Evolutionary conservation across 2,888 invertebrate genomes (phyloP).

Genomic region (Ommatoiulus sabulosus): DNA sequence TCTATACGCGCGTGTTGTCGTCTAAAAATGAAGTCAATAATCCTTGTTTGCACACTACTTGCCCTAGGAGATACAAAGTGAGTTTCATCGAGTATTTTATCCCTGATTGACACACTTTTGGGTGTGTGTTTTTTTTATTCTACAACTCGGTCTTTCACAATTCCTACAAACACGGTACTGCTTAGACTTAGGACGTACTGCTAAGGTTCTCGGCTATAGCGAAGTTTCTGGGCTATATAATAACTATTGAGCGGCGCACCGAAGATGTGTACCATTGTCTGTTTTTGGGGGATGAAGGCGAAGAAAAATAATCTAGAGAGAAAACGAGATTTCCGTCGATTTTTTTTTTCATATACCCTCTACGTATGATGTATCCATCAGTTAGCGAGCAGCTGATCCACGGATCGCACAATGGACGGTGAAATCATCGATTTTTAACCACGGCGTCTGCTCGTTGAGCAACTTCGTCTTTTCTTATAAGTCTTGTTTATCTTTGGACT

Average conservation of each 20-base stretch:
- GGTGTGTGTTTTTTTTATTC: not conserved
- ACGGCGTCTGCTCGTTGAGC: not conserved
- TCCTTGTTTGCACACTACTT: conserved; percentile 34
- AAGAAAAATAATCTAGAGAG: conserved; percentile 42
- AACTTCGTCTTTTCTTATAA: not conserved
- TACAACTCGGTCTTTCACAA: not conserved
- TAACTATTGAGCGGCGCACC: conserved; percentile 39
- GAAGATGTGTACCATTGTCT: conserved; percentile 40
- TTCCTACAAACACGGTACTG: not conserved
- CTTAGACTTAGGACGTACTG: not conserved
- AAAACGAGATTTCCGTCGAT: conserved; percentile 41
- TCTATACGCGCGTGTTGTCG: not conserved
- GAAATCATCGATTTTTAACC: conserved; percentile 32
- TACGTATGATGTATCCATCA: conserved; percentile 37
- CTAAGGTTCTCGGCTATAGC: not conserved
- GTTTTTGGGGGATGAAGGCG: conserved; percentile 42
- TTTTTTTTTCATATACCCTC: not conserved
- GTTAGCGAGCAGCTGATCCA: conserved; percentile 24
- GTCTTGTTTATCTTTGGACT: conserved; percentile 25
- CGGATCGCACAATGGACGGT: not conserved
- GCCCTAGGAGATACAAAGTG: conserved; percentile 16
- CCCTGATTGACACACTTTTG: conserved; percentile 45
- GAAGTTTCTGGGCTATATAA: conserved; percentile 30
- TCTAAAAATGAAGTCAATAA: conserved; percentile 38
- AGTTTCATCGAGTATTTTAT: conserved; percentile 42